Evolutionary conservation across 2,797 vertebrate species (phyloP), one percentile per base, ranked within the genome.

Genomic region (Pterois miles): DNA sequence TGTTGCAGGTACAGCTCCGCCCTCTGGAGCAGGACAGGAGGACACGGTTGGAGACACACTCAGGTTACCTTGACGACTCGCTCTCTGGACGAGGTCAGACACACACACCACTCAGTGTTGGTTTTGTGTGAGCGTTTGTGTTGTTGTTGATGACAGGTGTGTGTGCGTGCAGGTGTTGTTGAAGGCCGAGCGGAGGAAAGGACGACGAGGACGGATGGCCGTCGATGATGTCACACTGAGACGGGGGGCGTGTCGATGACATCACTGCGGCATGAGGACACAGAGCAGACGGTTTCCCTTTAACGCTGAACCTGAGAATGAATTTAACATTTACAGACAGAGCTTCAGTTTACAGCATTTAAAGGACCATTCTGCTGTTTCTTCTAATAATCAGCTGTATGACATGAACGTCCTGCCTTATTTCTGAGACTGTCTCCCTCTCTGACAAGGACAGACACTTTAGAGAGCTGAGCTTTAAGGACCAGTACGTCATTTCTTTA

Each of bases 31-130:
- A 93, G 97, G 63, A 97, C 95, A 0, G 94, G 96, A 0, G 96
- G 96, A 66, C 95, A 93, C 0, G 96, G 96, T 53, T 99, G 98
- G 98, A 97, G 96, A 88, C 94, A 93, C 25, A 96, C 97, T 0
- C 95, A 95, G 63, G 90, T 98, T 73, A 96, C 95, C 11, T 36
- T 98, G 84, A 90, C 29, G 34, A 96, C 93, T 8, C 59, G 52
- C 0, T 93, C 94, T 68, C 58, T 97, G 84, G 95, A 94, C 87
- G 96, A 92, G 38, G 98, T 98, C 84, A 97, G 95, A 59, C 34
- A 40, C 33, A 46, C 33, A 65, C 8, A 33, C 2, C 8, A 33
- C 8, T 33, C 33, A 9, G 33, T 33, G 9, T 8, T 8, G 33
- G 48, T 38, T 10, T 38, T 7, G 38, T 29, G 25, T n/a, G 14